These are phyloP conservation scores for Dynastes maya DNA, from an alignment of 2,888 invertebrate species.

Conservation along the genomic window DNA sequence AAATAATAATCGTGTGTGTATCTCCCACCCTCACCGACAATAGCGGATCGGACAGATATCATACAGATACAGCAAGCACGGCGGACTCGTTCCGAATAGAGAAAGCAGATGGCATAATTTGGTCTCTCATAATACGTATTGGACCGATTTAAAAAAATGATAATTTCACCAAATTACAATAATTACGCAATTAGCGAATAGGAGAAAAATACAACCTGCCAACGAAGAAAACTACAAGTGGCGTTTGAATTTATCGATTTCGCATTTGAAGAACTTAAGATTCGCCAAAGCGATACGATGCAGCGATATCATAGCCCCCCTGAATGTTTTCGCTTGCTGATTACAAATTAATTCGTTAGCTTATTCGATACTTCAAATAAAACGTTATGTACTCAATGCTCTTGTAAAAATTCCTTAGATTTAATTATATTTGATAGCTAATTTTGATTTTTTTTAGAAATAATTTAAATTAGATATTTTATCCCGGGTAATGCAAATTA, in stretches of 20 bases:
- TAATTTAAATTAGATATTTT: constrained; percentile 2
- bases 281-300: background rate
- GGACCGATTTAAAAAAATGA: constrained; percentile 19
- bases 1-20: constrained; percentile 51
- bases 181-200: constrained; percentile 21
- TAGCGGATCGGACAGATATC: constrained; percentile 43
- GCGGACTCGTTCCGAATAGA: constrained; percentile 44
- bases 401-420: background rate
- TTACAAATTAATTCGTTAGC: background rate
- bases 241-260: constrained; percentile 22
- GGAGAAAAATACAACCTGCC: constrained; percentile 1
- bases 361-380: background rate
- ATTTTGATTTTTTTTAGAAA: background rate
- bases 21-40: constrained; percentile 57
- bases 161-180: constrained; percentile 36
- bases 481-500: background rate
- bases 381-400: background rate
- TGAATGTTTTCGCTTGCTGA: background rate
- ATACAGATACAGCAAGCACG: constrained; percentile 40
- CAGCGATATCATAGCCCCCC: background rate
- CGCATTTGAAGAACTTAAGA: background rate
- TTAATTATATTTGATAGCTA: background rate
- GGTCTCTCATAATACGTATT: constrained; percentile 14
- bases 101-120: constrained; percentile 52
- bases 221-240: background rate